Conservation (phyloP, 1,140 invertebrate species). For the Pogonomyrmex californicus region DNA sequence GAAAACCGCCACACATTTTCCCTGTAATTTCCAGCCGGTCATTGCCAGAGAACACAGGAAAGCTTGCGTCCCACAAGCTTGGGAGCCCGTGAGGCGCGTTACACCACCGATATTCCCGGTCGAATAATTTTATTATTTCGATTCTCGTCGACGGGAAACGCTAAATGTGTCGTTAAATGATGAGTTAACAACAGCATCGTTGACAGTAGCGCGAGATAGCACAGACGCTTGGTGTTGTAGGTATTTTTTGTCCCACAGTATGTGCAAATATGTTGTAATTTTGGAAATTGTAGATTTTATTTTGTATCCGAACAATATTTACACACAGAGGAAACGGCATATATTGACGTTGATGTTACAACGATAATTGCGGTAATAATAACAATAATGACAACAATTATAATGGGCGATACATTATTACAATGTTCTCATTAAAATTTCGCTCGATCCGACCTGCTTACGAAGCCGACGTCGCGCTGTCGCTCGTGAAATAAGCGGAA, state of each 20-base stretch:
- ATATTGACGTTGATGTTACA: background rate
- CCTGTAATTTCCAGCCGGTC: conserved; percentile 66
- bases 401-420: background rate
- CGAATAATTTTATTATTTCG: conserved; percentile 51
- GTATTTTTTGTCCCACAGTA: background rate
- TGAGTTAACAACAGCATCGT: conserved; percentile 8
- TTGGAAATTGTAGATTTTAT: conserved; percentile 18
- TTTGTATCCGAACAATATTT: background rate
- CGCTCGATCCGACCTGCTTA: background rate
- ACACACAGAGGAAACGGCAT: background rate
- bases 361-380: background rate
- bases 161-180: conserved; percentile 13
- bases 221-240: background rate
- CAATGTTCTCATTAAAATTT: background rate
- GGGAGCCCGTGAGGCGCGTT: background rate
- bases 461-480: background rate
- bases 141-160: background rate
- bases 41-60: background rate
- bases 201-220: background rate
- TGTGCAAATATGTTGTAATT: background rate
- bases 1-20: conserved; percentile 55
- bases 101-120: background rate
- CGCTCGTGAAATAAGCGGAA: background rate
- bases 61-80: background rate
- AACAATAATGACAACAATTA: background rate